These are phyloP conservation scores for Isichthys henryi DNA, from an alignment of 2,113 vertebrate species.

Conservation along the genomic window DNA sequence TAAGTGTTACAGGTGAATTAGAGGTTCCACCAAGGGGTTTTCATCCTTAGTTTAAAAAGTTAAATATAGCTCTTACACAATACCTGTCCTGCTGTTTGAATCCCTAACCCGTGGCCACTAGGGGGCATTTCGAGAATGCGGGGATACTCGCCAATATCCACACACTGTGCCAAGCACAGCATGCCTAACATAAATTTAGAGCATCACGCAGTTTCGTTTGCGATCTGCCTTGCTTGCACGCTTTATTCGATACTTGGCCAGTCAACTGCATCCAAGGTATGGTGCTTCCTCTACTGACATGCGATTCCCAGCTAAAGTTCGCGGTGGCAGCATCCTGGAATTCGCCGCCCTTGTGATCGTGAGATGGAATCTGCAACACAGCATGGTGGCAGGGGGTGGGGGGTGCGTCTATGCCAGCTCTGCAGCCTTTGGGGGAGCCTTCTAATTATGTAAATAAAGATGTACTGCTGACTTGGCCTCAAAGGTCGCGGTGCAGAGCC, in stretches of 20 bases:
- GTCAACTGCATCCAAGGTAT: neutral
- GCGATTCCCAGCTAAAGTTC: neutral
- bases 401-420: neutral
- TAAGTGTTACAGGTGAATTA: too few species aligned
- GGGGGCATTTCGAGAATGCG: conserved; percentile 30
- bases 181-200: neutral
- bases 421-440: neutral
- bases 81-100: neutral
- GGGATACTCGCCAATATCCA: neutral
- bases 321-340: neutral
- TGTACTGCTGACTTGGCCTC: neutral
- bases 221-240: neutral
- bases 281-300: neutral
- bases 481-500: neutral
- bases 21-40: neutral
- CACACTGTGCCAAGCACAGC: neutral
- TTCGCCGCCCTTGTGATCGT: neutral
- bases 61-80: neutral
- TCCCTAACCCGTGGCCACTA: neutral
- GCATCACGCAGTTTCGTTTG: neutral
- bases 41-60: conserved; percentile 10
- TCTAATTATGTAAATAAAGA: neutral
- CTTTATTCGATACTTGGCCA: neutral
- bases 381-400: neutral
- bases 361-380: neutral